Evolutionary conservation across 2,797 vertebrate genomes (phyloP).

Genomic region (Scleropages formosus): DNA sequence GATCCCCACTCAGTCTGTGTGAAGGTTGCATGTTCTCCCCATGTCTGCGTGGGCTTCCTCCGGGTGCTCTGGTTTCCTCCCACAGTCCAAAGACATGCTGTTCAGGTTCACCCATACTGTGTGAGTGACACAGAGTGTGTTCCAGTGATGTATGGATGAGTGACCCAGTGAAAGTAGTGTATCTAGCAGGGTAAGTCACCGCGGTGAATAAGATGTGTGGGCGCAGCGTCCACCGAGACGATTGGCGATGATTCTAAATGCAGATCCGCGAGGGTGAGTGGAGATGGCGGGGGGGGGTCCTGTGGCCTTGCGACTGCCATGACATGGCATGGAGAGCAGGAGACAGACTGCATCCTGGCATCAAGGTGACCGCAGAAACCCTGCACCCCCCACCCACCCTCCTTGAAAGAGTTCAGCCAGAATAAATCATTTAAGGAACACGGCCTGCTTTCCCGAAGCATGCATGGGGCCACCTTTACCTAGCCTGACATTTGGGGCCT

Average conservation of each 20-base stretch:
- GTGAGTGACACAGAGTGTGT: no score
- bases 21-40: no score
- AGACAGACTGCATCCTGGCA: slow-evolving; percentile 37
- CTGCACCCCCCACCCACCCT: slow-evolving; percentile 17
- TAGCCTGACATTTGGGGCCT: slow-evolving; percentile 7
- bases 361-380: slow-evolving; percentile 61
- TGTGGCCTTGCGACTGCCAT: slow-evolving; percentile 45
- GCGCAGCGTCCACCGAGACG: background rate
- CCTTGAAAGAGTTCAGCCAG: slow-evolving; percentile 57
- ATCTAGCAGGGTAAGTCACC: no score
- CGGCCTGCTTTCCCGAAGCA: slow-evolving; percentile 54
- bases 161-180: no score
- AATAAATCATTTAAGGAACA: slow-evolving; percentile 71
- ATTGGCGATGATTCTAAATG: background rate
- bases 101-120: no score
- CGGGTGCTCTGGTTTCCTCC: no score
- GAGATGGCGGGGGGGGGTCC: slow-evolving; percentile 30
- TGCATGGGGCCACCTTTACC: slow-evolving; percentile 32
- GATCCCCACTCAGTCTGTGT: no score
- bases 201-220: no score
- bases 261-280: background rate
- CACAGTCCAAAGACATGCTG: no score
- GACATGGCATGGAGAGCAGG: slow-evolving; percentile 44
- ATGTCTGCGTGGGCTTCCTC: no score
- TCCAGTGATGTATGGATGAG: no score